phyloP scores from a whole-genome alignment of 2,888 invertebrate genomes.

The Megastigmus dorsalis region DNA sequence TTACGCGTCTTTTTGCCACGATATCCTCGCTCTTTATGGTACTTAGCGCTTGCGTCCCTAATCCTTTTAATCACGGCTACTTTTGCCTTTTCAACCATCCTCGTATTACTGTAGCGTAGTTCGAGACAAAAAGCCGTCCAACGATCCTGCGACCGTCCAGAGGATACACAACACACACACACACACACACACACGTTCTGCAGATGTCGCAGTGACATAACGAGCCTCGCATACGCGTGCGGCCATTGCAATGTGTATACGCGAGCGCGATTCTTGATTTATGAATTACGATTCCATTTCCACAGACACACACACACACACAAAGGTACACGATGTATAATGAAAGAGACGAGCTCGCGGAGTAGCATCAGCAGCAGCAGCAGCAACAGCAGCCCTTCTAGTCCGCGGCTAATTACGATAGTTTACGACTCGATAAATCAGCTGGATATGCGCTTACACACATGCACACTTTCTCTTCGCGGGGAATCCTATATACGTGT shows the following conservation, averaged over 20 bases:
- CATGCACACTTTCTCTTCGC: conserved; percentile 58
- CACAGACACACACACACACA: conserved; percentile 17
- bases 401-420: conserved; percentile 62
- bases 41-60: neutral
- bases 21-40: neutral
- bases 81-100: no score
- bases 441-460: conserved; percentile 23
- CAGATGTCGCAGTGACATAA: neutral
- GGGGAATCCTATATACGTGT: conserved; percentile 58
- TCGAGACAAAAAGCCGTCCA: no score
- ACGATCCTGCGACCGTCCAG: no score
- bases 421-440: conserved; percentile 67
- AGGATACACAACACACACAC: no score
- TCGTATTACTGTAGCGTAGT: no score
- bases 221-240: neutral
- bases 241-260: neutral
- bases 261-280: conserved; percentile 34
- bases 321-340: neutral
- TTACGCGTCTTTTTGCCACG: conserved; percentile 16
- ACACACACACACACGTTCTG: neutral
- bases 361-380: neutral
- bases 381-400: conserved; percentile 2
- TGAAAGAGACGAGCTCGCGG: conserved; percentile 15
- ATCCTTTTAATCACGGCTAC: neutral
- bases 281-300: conserved; percentile 38